These are phyloP conservation scores for Saturnia japonica DNA, from an alignment of 2,888 invertebrate genomes.

Conservation along the genomic window DNA sequence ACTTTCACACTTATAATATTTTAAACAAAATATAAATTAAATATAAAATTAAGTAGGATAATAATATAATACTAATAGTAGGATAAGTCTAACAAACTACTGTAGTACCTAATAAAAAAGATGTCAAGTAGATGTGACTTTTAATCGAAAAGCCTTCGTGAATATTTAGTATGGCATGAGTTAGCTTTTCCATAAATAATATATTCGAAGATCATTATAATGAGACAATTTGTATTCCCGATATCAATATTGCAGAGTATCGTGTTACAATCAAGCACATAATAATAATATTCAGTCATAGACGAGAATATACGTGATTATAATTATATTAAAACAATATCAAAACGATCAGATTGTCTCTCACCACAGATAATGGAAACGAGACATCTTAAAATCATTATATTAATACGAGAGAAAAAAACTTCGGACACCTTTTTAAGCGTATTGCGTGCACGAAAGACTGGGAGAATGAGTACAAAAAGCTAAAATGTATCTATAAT, in stretches of 20 bases:
- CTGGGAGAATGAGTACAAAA: no score
- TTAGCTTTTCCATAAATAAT: conserved; percentile 31
- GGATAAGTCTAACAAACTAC: background rate
- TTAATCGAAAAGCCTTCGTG: conserved; percentile 24
- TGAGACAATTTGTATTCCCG: conserved; percentile 40
- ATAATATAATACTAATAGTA: no score
- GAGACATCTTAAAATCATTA: background rate
- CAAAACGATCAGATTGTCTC: background rate
- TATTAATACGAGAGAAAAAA: background rate
- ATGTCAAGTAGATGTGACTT: background rate
- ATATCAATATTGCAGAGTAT: conserved; percentile 26
- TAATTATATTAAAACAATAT: conserved; percentile 21
- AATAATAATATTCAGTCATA: conserved; percentile 13
- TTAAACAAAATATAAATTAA: no score
- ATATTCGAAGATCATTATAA: conserved; percentile 37
- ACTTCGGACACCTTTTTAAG: no score
- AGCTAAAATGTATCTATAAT: no score
- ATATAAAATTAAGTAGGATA: no score
- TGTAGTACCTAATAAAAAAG: conserved; percentile 1
- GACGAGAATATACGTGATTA: conserved; percentile 19
- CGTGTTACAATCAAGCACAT: conserved; percentile 30
- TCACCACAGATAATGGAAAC: background rate
- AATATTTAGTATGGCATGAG: conserved; percentile 25
- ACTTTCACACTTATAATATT: no score
- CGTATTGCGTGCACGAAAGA: no score